Evolutionary conservation across 2,113 vertebrate genomes (phyloP).

Genomic region (Tiliqua scincoides): DNA sequence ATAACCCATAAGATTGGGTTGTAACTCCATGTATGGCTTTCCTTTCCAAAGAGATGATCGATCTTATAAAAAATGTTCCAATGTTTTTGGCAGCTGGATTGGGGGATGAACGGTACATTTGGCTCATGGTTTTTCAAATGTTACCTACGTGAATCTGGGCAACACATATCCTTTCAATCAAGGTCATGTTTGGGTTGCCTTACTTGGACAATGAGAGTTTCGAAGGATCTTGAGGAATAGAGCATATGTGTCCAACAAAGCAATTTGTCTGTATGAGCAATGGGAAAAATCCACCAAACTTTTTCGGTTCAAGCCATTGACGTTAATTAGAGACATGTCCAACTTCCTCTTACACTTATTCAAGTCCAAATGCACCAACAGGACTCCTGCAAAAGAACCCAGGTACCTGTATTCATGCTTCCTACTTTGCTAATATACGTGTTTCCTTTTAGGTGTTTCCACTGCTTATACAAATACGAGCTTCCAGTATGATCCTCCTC

Average conservation of each 20-base stretch:
- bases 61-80: too few species aligned
- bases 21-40: too few species aligned
- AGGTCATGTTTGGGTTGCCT: not conserved
- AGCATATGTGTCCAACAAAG: not conserved
- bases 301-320: not conserved
- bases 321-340: not conserved
- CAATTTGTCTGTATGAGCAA: not conserved
- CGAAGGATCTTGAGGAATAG: not conserved
- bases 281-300: not conserved
- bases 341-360: not conserved
- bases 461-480: not conserved
- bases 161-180: not conserved
- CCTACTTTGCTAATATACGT: not conserved
- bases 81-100: too few species aligned
- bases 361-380: not conserved
- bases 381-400: not conserved
- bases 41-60: too few species aligned
- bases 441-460: too few species aligned
- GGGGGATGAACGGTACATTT: too few species aligned
- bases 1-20: too few species aligned
- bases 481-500: not conserved
- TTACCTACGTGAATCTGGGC: too few species aligned
- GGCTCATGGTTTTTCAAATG: too few species aligned
- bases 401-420: not conserved
- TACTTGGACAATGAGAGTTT: not conserved